Conservation (phyloP, 2,797 vertebrate genomes). For the Cygnus olor region DNA sequence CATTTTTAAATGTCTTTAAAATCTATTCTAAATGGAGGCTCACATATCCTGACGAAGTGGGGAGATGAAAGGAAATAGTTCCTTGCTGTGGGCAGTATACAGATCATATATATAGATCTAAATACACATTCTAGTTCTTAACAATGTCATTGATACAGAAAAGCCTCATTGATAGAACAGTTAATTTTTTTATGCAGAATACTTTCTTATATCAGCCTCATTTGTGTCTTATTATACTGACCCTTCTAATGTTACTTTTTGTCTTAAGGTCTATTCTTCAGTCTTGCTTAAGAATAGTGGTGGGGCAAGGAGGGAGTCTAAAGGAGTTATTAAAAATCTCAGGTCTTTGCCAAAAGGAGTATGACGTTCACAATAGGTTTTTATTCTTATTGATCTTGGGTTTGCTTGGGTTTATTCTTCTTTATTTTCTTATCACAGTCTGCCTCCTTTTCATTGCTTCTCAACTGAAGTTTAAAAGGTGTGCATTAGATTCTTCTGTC, state of each 20-base stretch:
- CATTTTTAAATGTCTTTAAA: not conserved
- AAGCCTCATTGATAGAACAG: not conserved
- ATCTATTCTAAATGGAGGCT: not conserved
- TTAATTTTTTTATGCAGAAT: not conserved
- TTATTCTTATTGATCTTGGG: not conserved
- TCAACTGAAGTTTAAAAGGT: not conserved
- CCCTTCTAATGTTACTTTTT: not conserved
- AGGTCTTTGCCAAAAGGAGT: not conserved
- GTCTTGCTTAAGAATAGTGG: not conserved
- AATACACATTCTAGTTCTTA: not conserved
- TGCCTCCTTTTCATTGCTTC: not conserved
- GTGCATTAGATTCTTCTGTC: not conserved
- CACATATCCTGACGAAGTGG: not conserved
- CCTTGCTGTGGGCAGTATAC: not conserved
- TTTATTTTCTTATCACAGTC: not conserved
- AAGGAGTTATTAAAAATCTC: not conserved
- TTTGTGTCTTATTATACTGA: not conserved
- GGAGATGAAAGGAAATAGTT: not conserved
- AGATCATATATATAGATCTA: not conserved
- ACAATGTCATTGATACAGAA: not conserved
- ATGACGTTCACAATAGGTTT: not conserved
- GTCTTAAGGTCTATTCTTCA: not conserved
- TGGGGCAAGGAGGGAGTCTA: not conserved
- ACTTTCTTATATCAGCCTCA: not conserved
- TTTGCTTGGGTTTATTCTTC: not conserved